These are phyloP conservation scores for Lochmaea capreae DNA, from an alignment of 2,888 invertebrate species.

Conservation along the genomic window DNA sequence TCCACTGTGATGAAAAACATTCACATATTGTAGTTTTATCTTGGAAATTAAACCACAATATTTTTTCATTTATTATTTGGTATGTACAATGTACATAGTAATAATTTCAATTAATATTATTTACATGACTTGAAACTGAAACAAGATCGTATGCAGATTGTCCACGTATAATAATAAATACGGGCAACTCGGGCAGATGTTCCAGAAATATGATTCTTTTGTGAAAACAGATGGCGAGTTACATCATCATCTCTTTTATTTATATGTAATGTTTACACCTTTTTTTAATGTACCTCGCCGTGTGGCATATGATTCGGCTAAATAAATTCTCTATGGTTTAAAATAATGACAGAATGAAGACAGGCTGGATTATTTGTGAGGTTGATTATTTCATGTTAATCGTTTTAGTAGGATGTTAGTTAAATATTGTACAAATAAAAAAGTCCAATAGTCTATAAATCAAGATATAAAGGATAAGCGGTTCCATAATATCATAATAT, in stretches of 20 bases:
- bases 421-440: background rate
- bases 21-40: too few relatives aligned
- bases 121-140: conserved; percentile 12
- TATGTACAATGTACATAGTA: background rate
- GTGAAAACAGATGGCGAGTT: conserved; percentile 34
- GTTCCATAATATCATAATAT: too few relatives aligned
- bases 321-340: conserved; percentile 7
- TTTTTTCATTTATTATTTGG: background rate
- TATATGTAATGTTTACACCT: conserved; percentile 4
- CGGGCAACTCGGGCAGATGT: conserved; percentile 31
- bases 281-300: conserved; percentile 12
- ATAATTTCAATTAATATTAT: conserved; percentile 29
- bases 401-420: background rate
- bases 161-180: conserved; percentile 29
- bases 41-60: too few relatives aligned
- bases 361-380: background rate
- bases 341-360: conserved; percentile 1
- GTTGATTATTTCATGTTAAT: background rate
- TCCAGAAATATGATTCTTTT: conserved; percentile 36
- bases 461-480: background rate
- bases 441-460: background rate
- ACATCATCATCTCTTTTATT: conserved; percentile 34
- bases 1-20: too few relatives aligned
- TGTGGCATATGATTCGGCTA: background rate
- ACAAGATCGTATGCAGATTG: conserved; percentile 18